These are phyloP conservation scores for Nycteola revayana DNA, from an alignment of 2,888 invertebrate species.

Conservation along the genomic window DNA sequence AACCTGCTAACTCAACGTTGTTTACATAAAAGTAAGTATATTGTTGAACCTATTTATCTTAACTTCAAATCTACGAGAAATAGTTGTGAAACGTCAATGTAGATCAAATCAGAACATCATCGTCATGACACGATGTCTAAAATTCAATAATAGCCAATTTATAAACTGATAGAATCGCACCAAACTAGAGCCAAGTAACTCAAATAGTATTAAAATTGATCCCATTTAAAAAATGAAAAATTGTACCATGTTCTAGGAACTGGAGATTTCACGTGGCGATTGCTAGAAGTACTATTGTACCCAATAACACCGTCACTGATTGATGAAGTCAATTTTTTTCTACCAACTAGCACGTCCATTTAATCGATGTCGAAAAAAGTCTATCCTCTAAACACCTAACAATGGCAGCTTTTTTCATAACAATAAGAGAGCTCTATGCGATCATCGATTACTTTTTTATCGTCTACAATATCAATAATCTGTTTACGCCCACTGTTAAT, in stretches of 20 bases:
- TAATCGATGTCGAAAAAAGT: constrained; percentile 56
- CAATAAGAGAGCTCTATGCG: constrained; percentile 63
- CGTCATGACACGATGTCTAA: constrained; percentile 11
- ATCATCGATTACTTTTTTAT: constrained; percentile 82
- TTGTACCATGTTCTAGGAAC: constrained; percentile 63
- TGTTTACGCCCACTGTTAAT: constrained; percentile 81
- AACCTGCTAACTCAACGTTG: too few relatives aligned
- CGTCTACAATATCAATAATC: constrained; percentile 78
- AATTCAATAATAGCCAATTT: constrained; percentile 31
- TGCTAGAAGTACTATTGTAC: constrained; percentile 65
- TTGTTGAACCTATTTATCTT: too few relatives aligned
- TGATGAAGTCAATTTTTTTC: constrained; percentile 73
- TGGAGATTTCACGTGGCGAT: constrained; percentile 60
- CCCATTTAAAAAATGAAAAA: constrained; percentile 66
- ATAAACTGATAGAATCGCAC: constrained; percentile 32
- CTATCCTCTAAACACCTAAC: constrained; percentile 61
- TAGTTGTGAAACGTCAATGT: constrained; percentile 1
- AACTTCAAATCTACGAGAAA: constrained; percentile 4
- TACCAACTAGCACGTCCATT: constrained; percentile 63
- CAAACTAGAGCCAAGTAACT: constrained; percentile 22
- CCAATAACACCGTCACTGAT: constrained; percentile 76
- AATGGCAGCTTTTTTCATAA: constrained; percentile 67
- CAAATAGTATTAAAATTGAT: constrained; percentile 51
- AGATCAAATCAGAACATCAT: constrained; percentile 16
- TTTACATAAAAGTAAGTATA: too few relatives aligned